Evolutionary conservation across 2,797 vertebrate species (phyloP), one percentile per base, ranked within the genome.

Genomic region (Macropus fuliginosus): DNA sequence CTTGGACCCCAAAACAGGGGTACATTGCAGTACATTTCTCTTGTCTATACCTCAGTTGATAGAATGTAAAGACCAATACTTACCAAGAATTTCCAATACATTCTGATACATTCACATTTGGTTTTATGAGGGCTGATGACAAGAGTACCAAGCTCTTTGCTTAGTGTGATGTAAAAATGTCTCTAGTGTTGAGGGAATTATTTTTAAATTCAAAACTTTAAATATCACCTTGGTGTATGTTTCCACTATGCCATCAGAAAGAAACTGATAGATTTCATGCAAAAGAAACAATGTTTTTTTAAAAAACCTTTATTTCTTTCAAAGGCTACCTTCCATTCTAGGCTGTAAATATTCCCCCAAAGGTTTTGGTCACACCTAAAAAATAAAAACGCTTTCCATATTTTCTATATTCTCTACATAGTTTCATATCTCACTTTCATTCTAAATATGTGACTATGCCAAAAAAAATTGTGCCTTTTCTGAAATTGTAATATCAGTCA

Each of bases 91-190:
- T 89, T 94, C 52, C 87, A 56, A 4, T 93, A 13, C 56, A 56
- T 92, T 93, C 52, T 90, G 55, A 4, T 93, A 13, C 56, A 56
- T 92, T 93, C 81, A 93, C 56, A 91, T 94, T 91, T 92, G 66
- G 6, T 9, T 95, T 93, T 94, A 29, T 34, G 56, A 29, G 74
- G 56, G 18, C 91, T 46, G 52, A 3, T 93, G 93, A 66, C 91
- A 94, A 92, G 1, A 93, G 5, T n/a, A 4, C 1, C 34, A 5
- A 28, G 28, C 0, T 91, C 91, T 14, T 95, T 96, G 93, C 52
- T 29, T n/a, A 57, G 50, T 52, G 54, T 91, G 57, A 95, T 55
- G 34, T 92, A 89, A 91, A 50, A 92, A 90, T 13, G 91, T 92
- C 92, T 52, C 40, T 91, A 55, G 50, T 31, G 55, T 34, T 55